Evolutionary conservation across 2,888 invertebrate genomes (phyloP), one percentile per base, ranked within the genome.

Genomic region (Quadriops clusia): DNA sequence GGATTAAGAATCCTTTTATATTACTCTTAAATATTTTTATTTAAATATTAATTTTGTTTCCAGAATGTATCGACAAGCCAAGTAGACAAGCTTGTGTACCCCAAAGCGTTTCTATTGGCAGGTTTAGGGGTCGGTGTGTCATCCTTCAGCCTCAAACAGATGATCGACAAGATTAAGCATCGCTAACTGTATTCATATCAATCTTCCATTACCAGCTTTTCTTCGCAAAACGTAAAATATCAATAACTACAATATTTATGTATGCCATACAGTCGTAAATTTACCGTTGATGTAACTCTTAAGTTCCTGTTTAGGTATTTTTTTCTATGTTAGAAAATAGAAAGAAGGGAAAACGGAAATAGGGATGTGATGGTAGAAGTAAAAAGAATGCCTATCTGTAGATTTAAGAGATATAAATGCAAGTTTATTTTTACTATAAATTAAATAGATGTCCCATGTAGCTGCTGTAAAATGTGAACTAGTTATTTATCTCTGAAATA

Each of bases 121-220:
- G 50, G 52, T 24, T 36, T 58, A 28, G 61, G 61, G 25, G 51
- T 59, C 20, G 57, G 54, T 27, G 46, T 61, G 4, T 60, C 60
- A 5, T 51, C 61, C 2, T 60, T 57, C 41, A 56, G 58, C 39
- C 31, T 59, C 25, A 59, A 54, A 40, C 58, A 58, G 36, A 37
- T 59, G 26, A 30, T 55, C 9, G 33, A 39, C 5, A 18, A 38
- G 1, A 21, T 36, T 12, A 38, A 32, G 27, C 38, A 34, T 34
- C 40, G 34, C 20, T 43, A 32, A 37, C n/a, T 22, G 5, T 23
- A 10, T 14, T 15, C 14, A 16, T 15, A 2, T 16, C 27, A 9
- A 9, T 30, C 22, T 7, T 22, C 4, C 9, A 13, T 9, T 11
- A 12, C 23, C n/a, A n/a, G n/a, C n/a, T n/a, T n/a, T n/a, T n/a